Evolutionary conservation across 2,113 vertebrate genomes (phyloP).

Genomic region (Solea solea): DNA sequence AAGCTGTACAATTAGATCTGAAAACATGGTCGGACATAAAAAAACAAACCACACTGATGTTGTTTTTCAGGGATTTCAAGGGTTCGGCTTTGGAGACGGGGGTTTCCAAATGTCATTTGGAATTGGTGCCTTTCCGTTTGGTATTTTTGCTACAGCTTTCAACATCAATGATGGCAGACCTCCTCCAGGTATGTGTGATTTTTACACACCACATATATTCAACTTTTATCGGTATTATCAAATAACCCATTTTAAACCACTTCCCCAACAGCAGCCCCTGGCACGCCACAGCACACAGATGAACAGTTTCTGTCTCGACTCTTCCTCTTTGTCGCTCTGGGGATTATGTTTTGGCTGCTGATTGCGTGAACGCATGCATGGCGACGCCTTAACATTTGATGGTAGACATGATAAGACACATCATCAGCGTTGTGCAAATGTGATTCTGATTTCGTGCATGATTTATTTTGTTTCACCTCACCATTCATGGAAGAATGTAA

Average conservation of each 20-base stretch:
- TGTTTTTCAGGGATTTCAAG: slow-evolving; percentile 91
- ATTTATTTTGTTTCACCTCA: background rate
- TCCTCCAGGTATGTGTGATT: slow-evolving; percentile 87
- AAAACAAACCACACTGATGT: background rate
- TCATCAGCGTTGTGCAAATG: background rate
- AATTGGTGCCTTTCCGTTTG: slow-evolving; percentile 98
- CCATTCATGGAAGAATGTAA: too few species aligned
- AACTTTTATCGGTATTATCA: background rate
- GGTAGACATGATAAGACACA: background rate
- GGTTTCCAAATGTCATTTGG: slow-evolving; percentile 99
- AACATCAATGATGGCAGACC: slow-evolving; percentile 98
- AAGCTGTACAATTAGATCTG: background rate
- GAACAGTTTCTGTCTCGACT: slow-evolving; percentile 98
- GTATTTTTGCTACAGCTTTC: slow-evolving; percentile 98
- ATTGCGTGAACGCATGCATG: slow-evolving; percentile 85
- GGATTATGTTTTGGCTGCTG: slow-evolving; percentile 99
- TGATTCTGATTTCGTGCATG: slow-evolving; percentile 1
- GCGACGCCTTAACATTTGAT: background rate
- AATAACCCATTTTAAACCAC: slow-evolving; percentile 24
- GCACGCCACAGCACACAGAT: slow-evolving; percentile 95
- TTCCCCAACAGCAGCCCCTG: slow-evolving; percentile 87
- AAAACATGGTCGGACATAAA: background rate
- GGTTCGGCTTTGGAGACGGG: slow-evolving; percentile 97
- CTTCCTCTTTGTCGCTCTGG: slow-evolving; percentile 96
- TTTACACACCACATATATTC: background rate